Evolutionary conservation across 2,113 vertebrate species (phyloP).

Genomic region (Callipepla squamata): DNA sequence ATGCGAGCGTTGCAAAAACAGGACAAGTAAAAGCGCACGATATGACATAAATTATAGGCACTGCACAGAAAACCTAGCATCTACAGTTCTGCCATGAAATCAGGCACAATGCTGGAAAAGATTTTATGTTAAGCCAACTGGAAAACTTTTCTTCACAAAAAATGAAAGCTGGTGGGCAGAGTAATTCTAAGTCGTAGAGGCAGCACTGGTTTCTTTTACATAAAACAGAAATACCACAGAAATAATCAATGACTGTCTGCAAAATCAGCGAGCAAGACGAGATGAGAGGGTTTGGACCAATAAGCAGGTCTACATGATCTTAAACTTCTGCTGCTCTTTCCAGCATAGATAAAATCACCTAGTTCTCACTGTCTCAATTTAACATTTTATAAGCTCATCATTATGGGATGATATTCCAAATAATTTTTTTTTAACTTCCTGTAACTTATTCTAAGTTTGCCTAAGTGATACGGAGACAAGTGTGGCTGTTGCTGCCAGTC

Average conservation of each 20-base stretch:
- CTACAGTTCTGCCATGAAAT: background rate
- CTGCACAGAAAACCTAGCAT: background rate
- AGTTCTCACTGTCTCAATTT: background rate
- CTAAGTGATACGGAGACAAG: background rate
- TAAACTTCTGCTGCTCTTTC: background rate
- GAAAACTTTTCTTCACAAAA: background rate
- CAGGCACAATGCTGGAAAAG: background rate
- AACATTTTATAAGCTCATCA: background rate
- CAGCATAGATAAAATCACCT: background rate
- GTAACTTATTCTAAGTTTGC: background rate
- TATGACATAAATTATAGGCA: background rate
- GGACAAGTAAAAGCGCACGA: background rate
- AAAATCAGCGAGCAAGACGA: background rate
- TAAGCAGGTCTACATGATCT: background rate
- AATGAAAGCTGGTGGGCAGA: background rate
- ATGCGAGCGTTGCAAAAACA: background rate
- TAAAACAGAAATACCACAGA: background rate
- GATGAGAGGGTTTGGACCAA: background rate
- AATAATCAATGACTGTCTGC: background rate
- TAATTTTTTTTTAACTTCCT: background rate
- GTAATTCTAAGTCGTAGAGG: background rate
- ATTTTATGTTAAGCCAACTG: background rate
- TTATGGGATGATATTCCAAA: background rate
- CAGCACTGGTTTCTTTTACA: background rate
- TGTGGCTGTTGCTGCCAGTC: background rate